Conservation (phyloP, 2,888 invertebrate species). For the Kryphioiulus occultus region DNA sequence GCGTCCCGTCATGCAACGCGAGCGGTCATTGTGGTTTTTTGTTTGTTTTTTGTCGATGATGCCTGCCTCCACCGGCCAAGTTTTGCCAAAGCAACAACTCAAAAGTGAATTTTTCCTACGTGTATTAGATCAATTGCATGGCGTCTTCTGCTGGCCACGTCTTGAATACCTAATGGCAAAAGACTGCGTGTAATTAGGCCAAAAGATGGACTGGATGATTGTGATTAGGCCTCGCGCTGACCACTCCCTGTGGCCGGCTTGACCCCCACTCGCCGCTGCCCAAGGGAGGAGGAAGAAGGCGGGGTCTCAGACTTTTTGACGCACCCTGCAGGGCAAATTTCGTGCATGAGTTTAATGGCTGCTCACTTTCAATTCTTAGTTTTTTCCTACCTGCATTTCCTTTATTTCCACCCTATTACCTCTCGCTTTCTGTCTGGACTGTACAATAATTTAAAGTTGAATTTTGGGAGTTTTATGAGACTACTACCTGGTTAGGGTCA, state of each 20-base stretch:
- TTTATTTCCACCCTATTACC: too few species aligned
- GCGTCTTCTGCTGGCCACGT: neutral
- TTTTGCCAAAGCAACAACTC: neutral
- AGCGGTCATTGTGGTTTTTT: conserved; percentile 23
- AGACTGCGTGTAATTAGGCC: neutral
- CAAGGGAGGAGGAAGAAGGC: neutral
- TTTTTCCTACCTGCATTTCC: neutral
- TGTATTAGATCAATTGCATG: neutral
- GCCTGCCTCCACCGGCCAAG: neutral
- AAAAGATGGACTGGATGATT: conserved; percentile 39
- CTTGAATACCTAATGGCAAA: neutral
- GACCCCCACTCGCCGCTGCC: neutral
- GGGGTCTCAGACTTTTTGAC: neutral
- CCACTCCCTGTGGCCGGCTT: conserved; percentile 33
- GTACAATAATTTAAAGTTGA: too few species aligned
- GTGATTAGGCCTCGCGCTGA: neutral
- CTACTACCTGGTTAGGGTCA: too few species aligned
- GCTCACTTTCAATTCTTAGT: neutral
- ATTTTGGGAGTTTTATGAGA: too few species aligned
- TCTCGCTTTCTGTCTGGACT: neutral
- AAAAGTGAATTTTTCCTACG: neutral
- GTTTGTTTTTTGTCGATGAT: neutral
- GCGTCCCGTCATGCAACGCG: neutral
- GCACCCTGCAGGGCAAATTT: conserved; percentile 2
- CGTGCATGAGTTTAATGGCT: neutral